These are phyloP conservation scores for Coenonympha arcania DNA, from an alignment of 2,888 invertebrate genomes.

Conservation along the genomic window DNA sequence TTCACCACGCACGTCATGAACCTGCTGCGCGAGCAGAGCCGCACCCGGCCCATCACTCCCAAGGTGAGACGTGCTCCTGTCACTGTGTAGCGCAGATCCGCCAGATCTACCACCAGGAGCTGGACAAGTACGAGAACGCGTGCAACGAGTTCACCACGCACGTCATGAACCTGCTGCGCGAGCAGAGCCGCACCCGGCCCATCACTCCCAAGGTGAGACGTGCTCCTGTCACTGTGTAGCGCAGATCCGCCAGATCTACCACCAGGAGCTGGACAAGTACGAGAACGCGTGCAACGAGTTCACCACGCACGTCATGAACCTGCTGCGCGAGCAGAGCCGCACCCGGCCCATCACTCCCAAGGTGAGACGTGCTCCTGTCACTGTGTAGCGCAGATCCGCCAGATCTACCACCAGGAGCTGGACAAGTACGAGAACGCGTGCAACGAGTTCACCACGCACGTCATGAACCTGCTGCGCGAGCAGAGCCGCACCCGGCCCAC, in stretches of 20 bases:
- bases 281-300: slow-evolving; percentile 99
- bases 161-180: slow-evolving; percentile 96
- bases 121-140: slow-evolving; percentile 99
- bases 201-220: too few species aligned
- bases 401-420: slow-evolving; percentile 99
- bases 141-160: slow-evolving; percentile 99
- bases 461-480: slow-evolving; percentile 96
- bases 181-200: slow-evolving; percentile 97
- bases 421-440: slow-evolving; percentile 99
- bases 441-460: slow-evolving; percentile 99
- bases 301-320: slow-evolving; percentile 99
- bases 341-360: slow-evolving; percentile 98
- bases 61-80: too few species aligned
- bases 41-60: slow-evolving; percentile 98
- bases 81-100: slow-evolving; percentile 99
- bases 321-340: slow-evolving; percentile 95
- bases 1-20: slow-evolving; percentile 99
- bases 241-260: slow-evolving; percentile 99
- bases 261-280: slow-evolving; percentile 99
- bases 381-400: slow-evolving; percentile 98
- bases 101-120: slow-evolving; percentile 98
- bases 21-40: slow-evolving; percentile 94
- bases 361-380: too few species aligned
- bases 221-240: too few species aligned
- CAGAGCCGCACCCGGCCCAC: slow-evolving; percentile 98